Conservation (phyloP, 2,797 vertebrate species). For the Otus scops region DNA sequence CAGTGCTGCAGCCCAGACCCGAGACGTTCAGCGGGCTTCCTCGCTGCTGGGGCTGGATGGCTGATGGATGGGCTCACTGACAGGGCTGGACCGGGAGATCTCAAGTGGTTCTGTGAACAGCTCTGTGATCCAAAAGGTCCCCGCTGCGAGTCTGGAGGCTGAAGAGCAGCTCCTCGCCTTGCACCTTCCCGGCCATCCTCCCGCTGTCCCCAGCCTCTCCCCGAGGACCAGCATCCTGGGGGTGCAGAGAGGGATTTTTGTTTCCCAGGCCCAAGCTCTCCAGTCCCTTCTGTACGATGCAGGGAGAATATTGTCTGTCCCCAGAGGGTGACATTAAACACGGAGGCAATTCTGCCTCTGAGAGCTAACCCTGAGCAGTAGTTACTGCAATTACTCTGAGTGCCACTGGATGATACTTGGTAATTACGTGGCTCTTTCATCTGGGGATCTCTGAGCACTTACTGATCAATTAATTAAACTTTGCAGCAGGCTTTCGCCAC, state of each 20-base stretch:
- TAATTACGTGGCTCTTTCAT: slow-evolving; percentile 22
- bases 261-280: neutral
- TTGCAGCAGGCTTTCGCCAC: neutral
- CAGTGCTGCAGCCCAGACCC: neutral
- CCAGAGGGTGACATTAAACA: neutral
- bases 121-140: neutral
- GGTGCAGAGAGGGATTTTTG: neutral
- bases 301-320: neutral
- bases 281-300: neutral
- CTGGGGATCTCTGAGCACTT: slow-evolving; percentile 26
- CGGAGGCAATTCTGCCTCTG: neutral
- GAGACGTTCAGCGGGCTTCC: fast-evolving
- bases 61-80: neutral
- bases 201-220: fast-evolving
- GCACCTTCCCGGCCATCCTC: fast-evolving
- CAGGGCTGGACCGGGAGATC: neutral
- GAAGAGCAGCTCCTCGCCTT: neutral
- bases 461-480: slow-evolving; percentile 53
- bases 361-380: neutral
- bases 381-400: slow-evolving; percentile 13
- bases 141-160: fast-evolving
- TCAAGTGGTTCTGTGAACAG: fast-evolving
- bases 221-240: fast-evolving
- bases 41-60: neutral
- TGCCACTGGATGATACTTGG: neutral